Percentiles rank a stretch among this genome's conserved stretches.
These are phyloP conservation scores for Halcyon chelicuti DNA, from an alignment of 2,797 vertebrate species.

Conservation along the genomic window DNA sequence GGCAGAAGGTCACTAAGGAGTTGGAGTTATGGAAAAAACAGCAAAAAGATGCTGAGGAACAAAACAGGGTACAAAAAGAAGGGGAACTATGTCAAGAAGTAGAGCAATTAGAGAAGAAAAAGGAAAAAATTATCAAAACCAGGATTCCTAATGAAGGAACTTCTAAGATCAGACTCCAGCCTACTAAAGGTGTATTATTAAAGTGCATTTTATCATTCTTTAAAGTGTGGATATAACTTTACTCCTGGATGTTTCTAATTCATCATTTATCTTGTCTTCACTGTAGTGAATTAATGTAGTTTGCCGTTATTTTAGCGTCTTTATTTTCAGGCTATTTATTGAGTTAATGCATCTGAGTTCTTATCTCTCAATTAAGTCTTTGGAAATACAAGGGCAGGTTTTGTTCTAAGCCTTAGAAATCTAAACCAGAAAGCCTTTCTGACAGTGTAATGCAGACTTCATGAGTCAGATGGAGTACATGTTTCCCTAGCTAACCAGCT, in stretches of 20 bases:
- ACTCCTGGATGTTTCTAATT: neutral
- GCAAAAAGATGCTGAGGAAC: constrained; percentile 69
- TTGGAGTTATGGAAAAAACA: constrained; percentile 85
- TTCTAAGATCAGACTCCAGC: neutral
- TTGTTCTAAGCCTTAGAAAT: neutral
- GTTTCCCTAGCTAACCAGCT: neutral
- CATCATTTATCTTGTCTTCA: neutral
- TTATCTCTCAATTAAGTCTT: neutral
- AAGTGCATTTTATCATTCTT: neutral
- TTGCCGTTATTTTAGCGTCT: neutral
- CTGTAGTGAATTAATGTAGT: neutral
- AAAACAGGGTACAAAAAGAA: neutral
- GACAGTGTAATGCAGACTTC: neutral
- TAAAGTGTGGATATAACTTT: neutral
- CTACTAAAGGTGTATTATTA: constrained; percentile 43
- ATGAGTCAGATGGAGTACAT: neutral
- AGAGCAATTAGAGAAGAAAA: constrained; percentile 25
- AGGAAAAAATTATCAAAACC: neutral
- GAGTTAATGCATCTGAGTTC: neutral
- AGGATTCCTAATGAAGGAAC: neutral
- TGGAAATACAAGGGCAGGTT: neutral
- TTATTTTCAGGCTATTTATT: neutral
- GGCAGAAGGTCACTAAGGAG: constrained; percentile 81
- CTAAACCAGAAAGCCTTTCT: neutral
- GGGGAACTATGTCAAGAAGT: neutral